These are phyloP conservation scores for Lindbergichthys nudifrons DNA, from an alignment of 2,797 vertebrate genomes.

Conservation along the genomic window DNA sequence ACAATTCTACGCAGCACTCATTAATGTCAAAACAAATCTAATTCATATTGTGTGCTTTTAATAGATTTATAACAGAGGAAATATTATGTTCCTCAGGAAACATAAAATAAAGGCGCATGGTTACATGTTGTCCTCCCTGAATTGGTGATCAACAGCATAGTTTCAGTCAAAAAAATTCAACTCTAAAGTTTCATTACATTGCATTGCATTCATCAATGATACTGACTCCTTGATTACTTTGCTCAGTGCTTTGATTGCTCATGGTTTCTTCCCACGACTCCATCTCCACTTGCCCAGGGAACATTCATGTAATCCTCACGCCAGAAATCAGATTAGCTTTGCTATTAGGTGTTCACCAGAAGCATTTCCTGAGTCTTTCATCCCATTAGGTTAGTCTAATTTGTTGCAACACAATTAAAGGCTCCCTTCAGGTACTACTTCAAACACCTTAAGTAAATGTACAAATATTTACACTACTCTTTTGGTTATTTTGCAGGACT, in stretches of 20 bases:
- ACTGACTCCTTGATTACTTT: slow-evolving; percentile 38
- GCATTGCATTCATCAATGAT: slow-evolving; percentile 43
- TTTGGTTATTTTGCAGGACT: slow-evolving; percentile 84
- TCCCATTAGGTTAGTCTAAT: slow-evolving; percentile 1
- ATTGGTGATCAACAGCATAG: not conserved
- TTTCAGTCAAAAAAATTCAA: not conserved
- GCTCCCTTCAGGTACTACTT: not conserved
- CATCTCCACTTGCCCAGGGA: slow-evolving; percentile 24
- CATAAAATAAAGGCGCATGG: not conserved
- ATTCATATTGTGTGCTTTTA: not conserved
- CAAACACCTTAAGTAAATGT: not conserved
- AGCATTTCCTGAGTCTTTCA: slow-evolving; percentile 1
- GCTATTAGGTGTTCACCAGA: slow-evolving; percentile 19
- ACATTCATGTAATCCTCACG: slow-evolving; percentile 32
- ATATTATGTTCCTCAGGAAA: not conserved
- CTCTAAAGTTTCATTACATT: not conserved
- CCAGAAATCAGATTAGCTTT: slow-evolving; percentile 37
- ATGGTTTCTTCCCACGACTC: slow-evolving; percentile 24
- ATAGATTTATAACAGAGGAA: not conserved
- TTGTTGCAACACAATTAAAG: slow-evolving; percentile 7
- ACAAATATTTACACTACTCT: slow-evolving; percentile 1
- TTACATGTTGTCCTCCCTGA: not conserved
- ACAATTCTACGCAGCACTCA: not conserved
- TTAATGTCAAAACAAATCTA: not conserved
- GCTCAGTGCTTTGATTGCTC: slow-evolving; percentile 46